phyloP scores from a whole-genome alignment of 2,888 invertebrate genomes.

The Selenia dentaria region DNA sequence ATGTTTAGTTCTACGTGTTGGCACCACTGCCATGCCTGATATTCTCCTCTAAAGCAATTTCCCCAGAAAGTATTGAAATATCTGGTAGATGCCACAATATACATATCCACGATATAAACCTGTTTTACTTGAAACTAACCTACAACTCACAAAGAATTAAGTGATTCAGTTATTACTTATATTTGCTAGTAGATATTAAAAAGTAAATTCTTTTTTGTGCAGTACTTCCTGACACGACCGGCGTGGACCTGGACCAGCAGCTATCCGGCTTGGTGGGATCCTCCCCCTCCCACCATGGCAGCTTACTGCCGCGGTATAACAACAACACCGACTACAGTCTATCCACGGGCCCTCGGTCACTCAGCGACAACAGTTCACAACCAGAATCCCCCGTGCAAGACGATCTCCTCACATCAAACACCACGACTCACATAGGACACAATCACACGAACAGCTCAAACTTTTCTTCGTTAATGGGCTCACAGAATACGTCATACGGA shows the following conservation, averaged over 20 bases:
- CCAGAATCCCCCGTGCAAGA: conserved; percentile 94
- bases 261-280: conserved; percentile 86
- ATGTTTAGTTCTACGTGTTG: too few relatives aligned
- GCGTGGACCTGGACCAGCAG: conserved; percentile 90
- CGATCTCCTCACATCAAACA: conserved; percentile 88
- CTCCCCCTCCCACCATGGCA: conserved; percentile 81
- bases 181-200: too few relatives aligned
- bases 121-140: too few relatives aligned
- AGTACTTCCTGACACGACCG: conserved; percentile 92
- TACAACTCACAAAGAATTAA: too few relatives aligned
- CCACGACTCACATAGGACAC: conserved; percentile 84
- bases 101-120: too few relatives aligned
- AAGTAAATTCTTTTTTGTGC: too few relatives aligned
- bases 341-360: conserved; percentile 88
- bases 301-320: conserved; percentile 88
- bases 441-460: conserved; percentile 86
- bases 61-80: too few relatives aligned
- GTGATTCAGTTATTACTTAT: too few relatives aligned
- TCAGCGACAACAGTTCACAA: conserved; percentile 93
- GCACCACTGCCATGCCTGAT: too few relatives aligned
- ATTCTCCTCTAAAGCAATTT: too few relatives aligned
- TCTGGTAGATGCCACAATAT: too few relatives aligned
- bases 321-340: conserved; percentile 88
- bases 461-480: conserved; percentile 87
- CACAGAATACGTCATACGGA: conserved; percentile 85